Base-by-base conservation (phyloP, 2,888 invertebrate genomes). In the Orchestes rusci region DNA sequence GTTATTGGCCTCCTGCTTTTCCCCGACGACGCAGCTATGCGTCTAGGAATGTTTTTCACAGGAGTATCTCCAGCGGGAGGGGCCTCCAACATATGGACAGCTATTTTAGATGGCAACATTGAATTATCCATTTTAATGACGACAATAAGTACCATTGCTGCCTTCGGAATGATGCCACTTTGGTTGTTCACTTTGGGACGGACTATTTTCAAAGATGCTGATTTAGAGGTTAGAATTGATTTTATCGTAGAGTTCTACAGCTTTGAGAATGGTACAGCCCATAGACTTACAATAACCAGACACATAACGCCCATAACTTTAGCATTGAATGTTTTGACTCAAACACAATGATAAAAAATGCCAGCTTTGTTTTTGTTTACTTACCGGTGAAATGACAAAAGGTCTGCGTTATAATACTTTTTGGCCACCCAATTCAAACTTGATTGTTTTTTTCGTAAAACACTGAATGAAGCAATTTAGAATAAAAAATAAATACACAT, bases 51-150 rank as follows among this genome's bases (percentile, higher is more conserved):
- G 67, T 92, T 92, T 69, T 88, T 90, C 67, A 86, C 90, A 1
- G 92, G 92, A 0, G 86, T 90, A 15, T 82, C 88, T 2, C 92
- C 92, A 0, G 88, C 86, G n/a, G 92, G 97, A 1, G 96, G 95
- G 0, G 93, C 94, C 16, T 94, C 94, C 35, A 97, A 97, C 68
- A 89, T 95, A 58, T 97, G 95, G 93, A 86, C 93, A 0, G 82
- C 88, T 52, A 77, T 96, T 12, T 73, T 97, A 2, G 87, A 84
- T 3, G 96, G 93, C 3, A 96, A 97, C 69, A 77, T 96, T 3
- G 86, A 93, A 65, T 73, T 97, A 29, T 94, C 94, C 0, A 80
- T 97, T 35, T 84, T 96, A 12, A 94, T 97, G 95, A 97, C 96
- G 0, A 82, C 93, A 5, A 59, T 66, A 42, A 66, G 91, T 48